A percentile compares a stretch with the other conserved stretches of the same genome.
Conservation (phyloP, 2,797 vertebrate species). For the Neomorphus geoffroyi region DNA sequence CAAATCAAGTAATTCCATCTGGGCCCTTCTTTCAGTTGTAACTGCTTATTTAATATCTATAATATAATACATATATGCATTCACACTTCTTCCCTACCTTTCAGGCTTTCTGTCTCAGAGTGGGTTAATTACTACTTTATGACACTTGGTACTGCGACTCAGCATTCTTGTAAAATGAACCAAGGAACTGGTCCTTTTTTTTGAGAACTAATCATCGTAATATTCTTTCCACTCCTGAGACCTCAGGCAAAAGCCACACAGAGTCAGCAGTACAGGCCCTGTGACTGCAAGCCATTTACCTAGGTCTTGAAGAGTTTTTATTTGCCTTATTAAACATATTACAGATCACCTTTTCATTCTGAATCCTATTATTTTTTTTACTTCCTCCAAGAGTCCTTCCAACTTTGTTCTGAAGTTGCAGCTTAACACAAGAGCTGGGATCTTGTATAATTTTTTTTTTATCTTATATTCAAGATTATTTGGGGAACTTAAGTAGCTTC, state of each 20-base stretch:
- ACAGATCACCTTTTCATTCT: background rate
- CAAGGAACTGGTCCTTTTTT: background rate
- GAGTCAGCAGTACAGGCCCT: background rate
- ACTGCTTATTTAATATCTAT: background rate
- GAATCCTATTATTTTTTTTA: background rate
- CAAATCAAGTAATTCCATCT: background rate
- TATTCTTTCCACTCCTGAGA: background rate
- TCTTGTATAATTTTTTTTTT: background rate
- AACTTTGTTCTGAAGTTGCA: background rate
- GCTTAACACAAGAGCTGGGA: background rate
- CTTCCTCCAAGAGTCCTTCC: background rate
- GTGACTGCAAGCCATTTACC: background rate
- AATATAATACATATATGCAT: background rate
- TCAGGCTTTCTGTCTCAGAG: background rate
- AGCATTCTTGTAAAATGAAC: background rate
- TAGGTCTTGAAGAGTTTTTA: background rate
- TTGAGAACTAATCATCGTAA: background rate
- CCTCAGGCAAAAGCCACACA: background rate
- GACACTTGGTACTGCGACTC: background rate
- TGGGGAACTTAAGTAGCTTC: background rate
- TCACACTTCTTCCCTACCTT: background rate
- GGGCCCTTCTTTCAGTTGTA: background rate
- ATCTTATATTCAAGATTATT: background rate
- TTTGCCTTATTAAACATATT: background rate
- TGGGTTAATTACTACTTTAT: background rate